Evolutionary conservation across 2,888 invertebrate genomes (phyloP), one percentile per base, ranked within the genome.

Genomic region (Laspeyria flexula): DNA sequence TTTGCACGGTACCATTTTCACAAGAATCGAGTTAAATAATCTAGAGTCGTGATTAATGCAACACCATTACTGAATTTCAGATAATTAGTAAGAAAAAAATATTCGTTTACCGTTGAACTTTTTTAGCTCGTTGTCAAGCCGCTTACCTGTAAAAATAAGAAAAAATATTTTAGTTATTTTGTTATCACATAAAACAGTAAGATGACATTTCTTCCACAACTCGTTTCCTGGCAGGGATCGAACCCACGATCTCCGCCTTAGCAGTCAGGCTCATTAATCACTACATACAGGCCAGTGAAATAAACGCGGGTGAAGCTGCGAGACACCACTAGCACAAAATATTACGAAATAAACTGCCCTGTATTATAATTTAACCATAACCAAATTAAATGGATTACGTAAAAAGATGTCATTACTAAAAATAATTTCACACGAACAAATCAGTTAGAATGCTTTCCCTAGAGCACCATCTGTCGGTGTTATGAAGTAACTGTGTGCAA

Each of bases 71-170:
- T 46, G 30, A 39, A 40, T 43, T 47, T 27, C 10, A 34, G 7
- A 43, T 53, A 52, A 49, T 59, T 55, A 59, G 40, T 15, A 25
- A 15, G 16, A 23, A 11, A 44, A 10, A 39, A 27, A 23, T 40
- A 35, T 49, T 21, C 25, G 44, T 45, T 61, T 57, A 61, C 61
- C 43, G 18, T 30, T 53, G 39, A 41, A 3, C 21, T 27, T n/a
- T 15, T 30, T 43, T 35, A 27, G 21, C 25, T 18, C 38, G 34
- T 53, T 44, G 11, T 21, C 15, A 37, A 11, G 52, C 18, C 46
- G 40, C 52, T 63, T 75, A 75, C 75, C 75, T 74, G 75, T 7
- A 60, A 71, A 39, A 46, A 40, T 54, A 54, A 57, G 46, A 58
- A 56, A 51, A 56, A 53, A 29, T 30, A 31, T 15, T 2, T 5